A percentile compares a stretch with the other conserved stretches of the same genome.
phyloP scores from a whole-genome alignment of 2,113 vertebrate species.

The Ahaetulla prasina region DNA sequence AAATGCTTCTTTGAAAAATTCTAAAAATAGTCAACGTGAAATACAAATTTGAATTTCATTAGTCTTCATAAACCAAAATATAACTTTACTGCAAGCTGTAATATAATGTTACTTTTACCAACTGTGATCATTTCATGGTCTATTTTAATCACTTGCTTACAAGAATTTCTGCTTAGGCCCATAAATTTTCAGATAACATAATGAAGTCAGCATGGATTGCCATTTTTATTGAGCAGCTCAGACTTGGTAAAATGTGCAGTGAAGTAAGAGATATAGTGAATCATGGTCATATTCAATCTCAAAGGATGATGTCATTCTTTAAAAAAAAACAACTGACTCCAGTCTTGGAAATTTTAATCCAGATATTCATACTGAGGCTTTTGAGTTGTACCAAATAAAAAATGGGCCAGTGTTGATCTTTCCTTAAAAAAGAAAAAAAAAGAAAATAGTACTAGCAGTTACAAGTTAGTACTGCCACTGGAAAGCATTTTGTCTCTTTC shows the following conservation, averaged over 20 bases:
- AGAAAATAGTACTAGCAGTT: background rate
- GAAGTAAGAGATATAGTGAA: background rate
- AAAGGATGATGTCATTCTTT: background rate
- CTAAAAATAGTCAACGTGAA: conserved; percentile 52
- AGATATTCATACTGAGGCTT: background rate
- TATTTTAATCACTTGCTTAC: background rate
- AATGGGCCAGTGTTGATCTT: background rate
- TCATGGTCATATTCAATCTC: background rate
- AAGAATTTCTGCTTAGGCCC: background rate
- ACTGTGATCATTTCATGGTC: background rate
- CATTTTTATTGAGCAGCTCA: background rate
- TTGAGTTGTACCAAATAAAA: background rate
- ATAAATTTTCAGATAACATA: background rate
- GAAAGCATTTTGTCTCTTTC: background rate
- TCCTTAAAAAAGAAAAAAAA: background rate
- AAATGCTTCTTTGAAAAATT: conserved; percentile 66
- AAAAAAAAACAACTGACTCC: background rate
- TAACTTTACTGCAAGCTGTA: background rate
- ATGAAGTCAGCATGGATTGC: background rate
- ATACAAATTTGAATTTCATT: background rate
- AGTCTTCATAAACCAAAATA: background rate
- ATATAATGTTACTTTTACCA: background rate
- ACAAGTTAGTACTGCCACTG: background rate
- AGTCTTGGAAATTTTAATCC: background rate
- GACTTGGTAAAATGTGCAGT: background rate